Evolutionary conservation across 2,797 vertebrate genomes (phyloP).

Genomic region (Pteropus rufus): DNA sequence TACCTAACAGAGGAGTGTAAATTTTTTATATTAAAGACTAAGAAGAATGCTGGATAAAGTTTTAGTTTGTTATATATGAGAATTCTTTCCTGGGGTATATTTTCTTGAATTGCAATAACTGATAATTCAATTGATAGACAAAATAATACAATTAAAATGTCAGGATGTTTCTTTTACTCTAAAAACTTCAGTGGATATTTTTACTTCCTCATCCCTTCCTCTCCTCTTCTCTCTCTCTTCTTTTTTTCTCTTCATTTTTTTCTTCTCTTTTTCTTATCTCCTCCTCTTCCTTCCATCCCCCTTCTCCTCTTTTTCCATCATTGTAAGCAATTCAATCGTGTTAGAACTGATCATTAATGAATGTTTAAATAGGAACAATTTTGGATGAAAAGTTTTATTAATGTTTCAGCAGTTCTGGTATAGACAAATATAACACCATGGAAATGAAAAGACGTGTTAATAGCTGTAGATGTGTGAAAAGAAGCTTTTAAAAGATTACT

Average conservation of each 20-base stretch:
- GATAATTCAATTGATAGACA: background rate
- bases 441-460: background rate
- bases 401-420: background rate
- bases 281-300: background rate
- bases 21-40: background rate
- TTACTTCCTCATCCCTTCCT: background rate
- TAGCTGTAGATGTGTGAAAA: background rate
- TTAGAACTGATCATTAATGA: background rate
- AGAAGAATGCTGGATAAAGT: background rate
- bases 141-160: constrained; percentile 49
- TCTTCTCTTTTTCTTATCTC: background rate
- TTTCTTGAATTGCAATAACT: background rate
- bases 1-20: background rate
- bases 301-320: no score
- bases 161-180: background rate
- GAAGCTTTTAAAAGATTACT: background rate
- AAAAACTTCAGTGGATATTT: background rate
- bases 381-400: background rate
- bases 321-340: background rate
- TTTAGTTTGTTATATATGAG: background rate
- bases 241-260: background rate
- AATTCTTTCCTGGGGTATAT: background rate
- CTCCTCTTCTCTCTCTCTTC: background rate
- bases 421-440: background rate
- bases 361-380: background rate